phyloP scores from a whole-genome alignment of 2,888 invertebrate genomes.

The Callosobruchus maculatus region DNA sequence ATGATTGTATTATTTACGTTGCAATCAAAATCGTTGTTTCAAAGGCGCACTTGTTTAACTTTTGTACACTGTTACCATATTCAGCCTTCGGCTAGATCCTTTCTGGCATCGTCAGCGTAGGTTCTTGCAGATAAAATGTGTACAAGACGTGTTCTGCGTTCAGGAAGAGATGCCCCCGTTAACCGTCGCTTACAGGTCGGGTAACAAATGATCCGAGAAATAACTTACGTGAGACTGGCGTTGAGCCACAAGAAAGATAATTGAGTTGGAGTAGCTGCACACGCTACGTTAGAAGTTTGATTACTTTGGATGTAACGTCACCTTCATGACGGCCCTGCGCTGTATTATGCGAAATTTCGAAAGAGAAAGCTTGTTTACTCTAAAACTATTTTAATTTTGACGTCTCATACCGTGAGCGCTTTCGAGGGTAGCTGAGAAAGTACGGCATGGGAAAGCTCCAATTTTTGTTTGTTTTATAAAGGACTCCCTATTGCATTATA shows the following conservation, averaged over 20 bases:
- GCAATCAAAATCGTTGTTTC: too few relatives aligned
- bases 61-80: neutral
- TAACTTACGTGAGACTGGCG: slow-evolving; percentile 22
- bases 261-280: slow-evolving; percentile 9
- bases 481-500: too few relatives aligned
- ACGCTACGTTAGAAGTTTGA: neutral
- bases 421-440: too few relatives aligned
- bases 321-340: too few relatives aligned
- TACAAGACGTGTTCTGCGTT: slow-evolving; percentile 21
- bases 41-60: too few relatives aligned
- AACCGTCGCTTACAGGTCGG: slow-evolving; percentile 24
- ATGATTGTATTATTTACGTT: too few relatives aligned
- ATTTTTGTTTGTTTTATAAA: too few relatives aligned
- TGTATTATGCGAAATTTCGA: too few relatives aligned
- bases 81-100: neutral
- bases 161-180: slow-evolving; percentile 13
- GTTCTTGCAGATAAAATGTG: slow-evolving; percentile 22
- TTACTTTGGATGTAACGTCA: neutral
- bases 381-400: too few relatives aligned
- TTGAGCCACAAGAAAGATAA: slow-evolving; percentile 11
- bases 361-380: too few relatives aligned
- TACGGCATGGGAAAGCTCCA: too few relatives aligned
- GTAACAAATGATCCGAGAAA: slow-evolving; percentile 23
- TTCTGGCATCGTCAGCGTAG: slow-evolving; percentile 5
- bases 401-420: too few relatives aligned